Conservation (phyloP, 2,113 vertebrate species). For the Entomyzon cyanotis region DNA sequence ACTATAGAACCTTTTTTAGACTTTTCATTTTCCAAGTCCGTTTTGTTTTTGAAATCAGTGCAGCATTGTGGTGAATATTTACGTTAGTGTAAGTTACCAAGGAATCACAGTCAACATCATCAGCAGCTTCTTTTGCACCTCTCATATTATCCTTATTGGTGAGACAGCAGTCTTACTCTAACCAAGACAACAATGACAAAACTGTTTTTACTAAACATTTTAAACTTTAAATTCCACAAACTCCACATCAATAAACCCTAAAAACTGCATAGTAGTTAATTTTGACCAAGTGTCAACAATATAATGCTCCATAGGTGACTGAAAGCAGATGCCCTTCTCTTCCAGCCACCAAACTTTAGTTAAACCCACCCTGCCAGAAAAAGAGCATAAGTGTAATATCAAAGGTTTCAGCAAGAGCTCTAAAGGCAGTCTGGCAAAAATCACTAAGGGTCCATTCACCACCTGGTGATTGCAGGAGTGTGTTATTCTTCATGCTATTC, state of each 20-base stretch:
- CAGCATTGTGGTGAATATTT: neutral
- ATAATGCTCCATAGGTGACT: neutral
- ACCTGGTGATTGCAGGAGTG: neutral
- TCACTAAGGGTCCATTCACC: constrained; percentile 3
- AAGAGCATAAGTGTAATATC: constrained; percentile 6
- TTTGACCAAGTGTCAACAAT: neutral
- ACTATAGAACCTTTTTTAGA: neutral
- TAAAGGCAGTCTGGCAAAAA: constrained; percentile 42
- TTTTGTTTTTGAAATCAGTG: neutral
- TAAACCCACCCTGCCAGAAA: neutral
- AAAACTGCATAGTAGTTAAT: neutral
- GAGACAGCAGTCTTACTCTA: neutral
- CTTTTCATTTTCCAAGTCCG: neutral
- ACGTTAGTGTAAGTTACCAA: neutral
- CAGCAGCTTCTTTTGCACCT: neutral
- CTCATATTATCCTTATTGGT: neutral
- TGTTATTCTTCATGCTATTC: neutral
- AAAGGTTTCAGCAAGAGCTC: neutral
- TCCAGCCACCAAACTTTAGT: neutral
- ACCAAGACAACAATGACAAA: neutral
- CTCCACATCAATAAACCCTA: neutral
- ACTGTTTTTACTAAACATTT: neutral
- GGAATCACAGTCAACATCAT: neutral
- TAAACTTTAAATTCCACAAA: neutral
- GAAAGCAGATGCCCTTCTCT: constrained; percentile 27